Evolutionary conservation across 2,888 invertebrate species (phyloP).

Genomic region (Volucella bombylans): DNA sequence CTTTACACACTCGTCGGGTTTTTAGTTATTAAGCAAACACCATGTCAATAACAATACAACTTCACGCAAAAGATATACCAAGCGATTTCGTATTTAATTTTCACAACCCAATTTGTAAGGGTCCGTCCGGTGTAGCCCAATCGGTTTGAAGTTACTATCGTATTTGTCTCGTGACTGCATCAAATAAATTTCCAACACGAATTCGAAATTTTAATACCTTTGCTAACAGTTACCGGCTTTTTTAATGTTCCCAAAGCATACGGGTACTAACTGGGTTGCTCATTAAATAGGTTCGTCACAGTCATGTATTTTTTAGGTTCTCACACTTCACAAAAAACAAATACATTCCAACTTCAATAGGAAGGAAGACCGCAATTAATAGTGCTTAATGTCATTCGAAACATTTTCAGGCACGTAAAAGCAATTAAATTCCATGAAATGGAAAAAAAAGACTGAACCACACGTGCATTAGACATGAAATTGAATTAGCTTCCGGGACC

Average conservation of each 20-base stretch:
- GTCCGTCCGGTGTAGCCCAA: no score
- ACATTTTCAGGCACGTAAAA: conserved; percentile 27
- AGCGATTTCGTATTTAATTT: no score
- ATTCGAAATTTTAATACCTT: not conserved
- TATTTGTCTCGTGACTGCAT: not conserved
- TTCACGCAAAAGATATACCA: no score
- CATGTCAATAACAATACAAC: no score
- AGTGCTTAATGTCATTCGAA: conserved; percentile 26
- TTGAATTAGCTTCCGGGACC: conserved; percentile 41
- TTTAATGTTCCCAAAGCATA: conserved; percentile 26
- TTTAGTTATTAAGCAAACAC: no score
- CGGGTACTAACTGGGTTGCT: conserved; percentile 14
- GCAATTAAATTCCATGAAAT: conserved; percentile 49
- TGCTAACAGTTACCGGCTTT: not conserved
- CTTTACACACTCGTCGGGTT: no score
- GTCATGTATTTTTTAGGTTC: not conserved
- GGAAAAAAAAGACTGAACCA: conserved; percentile 27
- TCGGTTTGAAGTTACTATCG: no score
- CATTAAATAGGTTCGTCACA: conserved; percentile 25
- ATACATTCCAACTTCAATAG: not conserved
- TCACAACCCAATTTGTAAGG: no score
- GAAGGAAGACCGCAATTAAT: conserved; percentile 49
- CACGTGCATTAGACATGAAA: conserved; percentile 40
- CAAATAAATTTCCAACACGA: not conserved
- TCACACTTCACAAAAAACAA: not conserved